Evolutionary conservation across 2,888 invertebrate species (phyloP).

Genomic region (Eueremaeus valkanovi): DNA sequence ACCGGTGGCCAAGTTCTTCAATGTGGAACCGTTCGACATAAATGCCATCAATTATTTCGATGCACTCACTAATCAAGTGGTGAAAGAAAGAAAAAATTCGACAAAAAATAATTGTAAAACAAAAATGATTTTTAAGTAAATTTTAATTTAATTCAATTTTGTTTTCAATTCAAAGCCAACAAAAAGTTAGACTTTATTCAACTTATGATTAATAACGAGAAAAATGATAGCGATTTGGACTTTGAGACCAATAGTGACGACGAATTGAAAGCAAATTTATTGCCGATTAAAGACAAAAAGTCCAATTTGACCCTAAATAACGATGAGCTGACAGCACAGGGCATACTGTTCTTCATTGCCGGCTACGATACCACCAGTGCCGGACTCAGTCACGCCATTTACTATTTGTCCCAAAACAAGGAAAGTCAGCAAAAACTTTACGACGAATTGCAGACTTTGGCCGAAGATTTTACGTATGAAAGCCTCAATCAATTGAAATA

Average conservation of each 20-base stretch:
- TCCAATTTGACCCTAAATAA: background rate
- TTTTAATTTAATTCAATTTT: background rate
- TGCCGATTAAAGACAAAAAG: background rate
- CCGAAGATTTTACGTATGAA: background rate
- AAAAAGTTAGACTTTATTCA: constrained; percentile 25
- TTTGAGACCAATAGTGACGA: background rate
- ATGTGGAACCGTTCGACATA: constrained; percentile 14
- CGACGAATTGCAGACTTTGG: constrained; percentile 25
- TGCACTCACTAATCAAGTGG: constrained; percentile 24
- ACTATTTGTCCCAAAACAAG: background rate
- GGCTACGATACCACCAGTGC: constrained; percentile 18
- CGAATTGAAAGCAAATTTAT: background rate
- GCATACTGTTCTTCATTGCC: constrained; percentile 35
- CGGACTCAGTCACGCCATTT: background rate
- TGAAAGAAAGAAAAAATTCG: background rate
- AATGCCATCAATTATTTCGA: constrained; percentile 32
- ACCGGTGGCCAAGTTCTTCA: constrained; percentile 10
- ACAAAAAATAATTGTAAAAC: background rate
- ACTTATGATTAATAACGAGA: constrained; percentile 31
- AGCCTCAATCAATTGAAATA: constrained; percentile 20
- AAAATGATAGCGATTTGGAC: background rate
- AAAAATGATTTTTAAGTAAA: background rate
- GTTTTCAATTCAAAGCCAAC: background rate
- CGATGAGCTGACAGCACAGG: constrained; percentile 35
- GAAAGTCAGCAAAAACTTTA: constrained; percentile 38